Evolutionary conservation across 2,113 vertebrate genomes (phyloP).

Genomic region (Lasiurus borealis): DNA sequence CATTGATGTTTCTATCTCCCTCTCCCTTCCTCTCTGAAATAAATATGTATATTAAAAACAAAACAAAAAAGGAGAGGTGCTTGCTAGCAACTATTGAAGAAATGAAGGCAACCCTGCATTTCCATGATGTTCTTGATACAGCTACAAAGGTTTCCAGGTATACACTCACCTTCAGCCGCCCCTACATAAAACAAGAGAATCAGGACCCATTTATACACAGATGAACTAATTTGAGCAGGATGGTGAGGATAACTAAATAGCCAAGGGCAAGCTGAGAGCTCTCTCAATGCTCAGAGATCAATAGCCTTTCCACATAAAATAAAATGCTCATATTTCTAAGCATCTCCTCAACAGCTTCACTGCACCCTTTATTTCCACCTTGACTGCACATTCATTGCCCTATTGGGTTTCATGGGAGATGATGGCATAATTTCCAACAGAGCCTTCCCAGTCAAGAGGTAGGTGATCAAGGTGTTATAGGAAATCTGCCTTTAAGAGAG

Average conservation of each 20-base stretch:
- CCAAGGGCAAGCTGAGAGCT: background rate
- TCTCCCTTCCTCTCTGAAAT: too few species aligned
- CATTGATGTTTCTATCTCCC: too few species aligned
- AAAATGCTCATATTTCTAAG: conserved; percentile 39
- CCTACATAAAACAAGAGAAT: background rate
- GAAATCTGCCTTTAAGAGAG: conserved; percentile 69
- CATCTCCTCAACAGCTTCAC: conserved; percentile 22
- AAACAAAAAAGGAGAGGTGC: background rate
- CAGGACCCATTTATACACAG: background rate
- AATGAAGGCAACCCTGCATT: background rate
- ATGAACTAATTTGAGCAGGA: background rate
- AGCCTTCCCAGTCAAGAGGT: conserved; percentile 31
- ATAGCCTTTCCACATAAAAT: conserved; percentile 17
- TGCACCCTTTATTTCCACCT: conserved; percentile 48
- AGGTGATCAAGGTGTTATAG: conserved; percentile 77
- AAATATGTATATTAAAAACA: too few species aligned
- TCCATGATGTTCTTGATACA: background rate
- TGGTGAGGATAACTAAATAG: background rate
- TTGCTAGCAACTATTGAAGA: background rate
- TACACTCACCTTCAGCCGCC: background rate
- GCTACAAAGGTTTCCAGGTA: background rate
- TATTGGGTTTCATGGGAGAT: conserved; percentile 38
- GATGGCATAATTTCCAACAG: conserved; percentile 65
- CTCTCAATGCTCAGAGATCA: conserved; percentile 30
- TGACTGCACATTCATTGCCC: conserved; percentile 55